phyloP scores from a whole-genome alignment of 2,797 vertebrate species.

The Epinephelus awoara region DNA sequence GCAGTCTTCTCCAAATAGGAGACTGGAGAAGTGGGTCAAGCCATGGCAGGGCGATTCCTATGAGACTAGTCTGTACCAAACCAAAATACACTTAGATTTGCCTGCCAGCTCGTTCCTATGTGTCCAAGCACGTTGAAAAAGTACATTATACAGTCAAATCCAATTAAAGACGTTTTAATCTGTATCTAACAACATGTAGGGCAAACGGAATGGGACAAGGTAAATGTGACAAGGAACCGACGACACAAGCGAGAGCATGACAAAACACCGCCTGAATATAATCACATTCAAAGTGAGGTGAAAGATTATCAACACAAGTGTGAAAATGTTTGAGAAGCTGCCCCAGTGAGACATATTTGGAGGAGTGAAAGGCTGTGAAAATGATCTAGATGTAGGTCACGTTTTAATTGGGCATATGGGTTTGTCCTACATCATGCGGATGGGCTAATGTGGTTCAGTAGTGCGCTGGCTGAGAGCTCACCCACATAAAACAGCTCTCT shows the following conservation, averaged over 20 bases:
- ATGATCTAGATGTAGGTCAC: constrained; percentile 59
- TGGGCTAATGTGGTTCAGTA: constrained; percentile 58
- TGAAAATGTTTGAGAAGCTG: not conserved
- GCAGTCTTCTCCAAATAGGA: constrained; percentile 49
- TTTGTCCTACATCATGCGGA: constrained; percentile 66
- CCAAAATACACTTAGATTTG: constrained; percentile 1
- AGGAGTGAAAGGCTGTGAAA: not conserved
- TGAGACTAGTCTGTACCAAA: constrained; percentile 41
- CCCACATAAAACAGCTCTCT: constrained; percentile 63
- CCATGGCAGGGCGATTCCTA: constrained; percentile 66
- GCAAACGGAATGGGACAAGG: constrained; percentile 22
- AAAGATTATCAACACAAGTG: not conserved
- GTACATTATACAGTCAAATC: not conserved
- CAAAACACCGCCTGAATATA: constrained; percentile 6
- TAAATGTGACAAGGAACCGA: constrained; percentile 20
- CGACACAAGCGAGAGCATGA: constrained; percentile 7
- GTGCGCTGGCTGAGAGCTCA: constrained; percentile 57
- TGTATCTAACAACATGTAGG: constrained; percentile 9
- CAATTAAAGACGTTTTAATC: not conserved
- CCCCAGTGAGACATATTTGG: not conserved
- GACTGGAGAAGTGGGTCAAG: constrained; percentile 84
- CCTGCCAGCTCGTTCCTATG: not conserved
- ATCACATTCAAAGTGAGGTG: not conserved
- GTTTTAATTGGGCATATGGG: constrained; percentile 54
- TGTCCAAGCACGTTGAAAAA: not conserved